phyloP scores from a whole-genome alignment of 2,888 invertebrate genomes.

The Drosophila prostipennis region DNA sequence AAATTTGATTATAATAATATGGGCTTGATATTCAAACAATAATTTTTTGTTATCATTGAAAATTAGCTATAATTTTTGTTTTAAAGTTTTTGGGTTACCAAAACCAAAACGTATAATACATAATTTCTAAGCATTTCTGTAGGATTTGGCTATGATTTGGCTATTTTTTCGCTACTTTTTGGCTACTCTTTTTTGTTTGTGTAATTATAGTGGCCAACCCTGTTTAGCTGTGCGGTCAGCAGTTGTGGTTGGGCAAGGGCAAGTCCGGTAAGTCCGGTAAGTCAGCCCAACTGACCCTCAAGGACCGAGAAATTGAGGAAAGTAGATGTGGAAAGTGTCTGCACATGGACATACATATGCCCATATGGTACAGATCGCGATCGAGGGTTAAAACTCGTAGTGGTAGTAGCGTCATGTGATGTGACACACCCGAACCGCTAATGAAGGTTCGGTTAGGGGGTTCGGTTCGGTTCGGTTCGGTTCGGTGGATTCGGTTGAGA shows the following conservation, averaged over 20 bases:
- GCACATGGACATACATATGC: neutral
- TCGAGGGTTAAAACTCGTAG: constrained; percentile 18
- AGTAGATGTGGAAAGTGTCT: neutral
- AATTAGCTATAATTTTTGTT: too few relatives aligned
- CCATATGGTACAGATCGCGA: constrained; percentile 55
- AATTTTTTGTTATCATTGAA: too few relatives aligned
- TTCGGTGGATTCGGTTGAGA: constrained; percentile 1
- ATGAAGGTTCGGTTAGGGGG: constrained; percentile 15
- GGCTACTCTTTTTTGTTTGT: neutral
- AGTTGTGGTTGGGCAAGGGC: constrained; percentile 45
- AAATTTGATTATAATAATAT: too few relatives aligned
- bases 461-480: neutral
- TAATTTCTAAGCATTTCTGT: too few relatives aligned
- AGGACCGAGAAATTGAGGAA: constrained; percentile 21
- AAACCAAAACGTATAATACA: too few relatives aligned
- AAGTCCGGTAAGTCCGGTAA: neutral
- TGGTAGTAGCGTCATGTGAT: constrained; percentile 53
- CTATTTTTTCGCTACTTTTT: neutral
- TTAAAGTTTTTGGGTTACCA: too few relatives aligned
- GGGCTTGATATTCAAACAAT: too few relatives aligned
- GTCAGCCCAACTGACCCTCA: constrained; percentile 32
- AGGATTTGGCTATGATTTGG: neutral
- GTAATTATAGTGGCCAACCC: neutral
- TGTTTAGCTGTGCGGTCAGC: constrained; percentile 45
- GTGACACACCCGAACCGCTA: constrained; percentile 26